Percentiles rank a stretch among this genome's conserved stretches.
Evolutionary conservation across 2,113 vertebrate genomes (phyloP).

Genomic region (Oryctolagus cuniculus): DNA sequence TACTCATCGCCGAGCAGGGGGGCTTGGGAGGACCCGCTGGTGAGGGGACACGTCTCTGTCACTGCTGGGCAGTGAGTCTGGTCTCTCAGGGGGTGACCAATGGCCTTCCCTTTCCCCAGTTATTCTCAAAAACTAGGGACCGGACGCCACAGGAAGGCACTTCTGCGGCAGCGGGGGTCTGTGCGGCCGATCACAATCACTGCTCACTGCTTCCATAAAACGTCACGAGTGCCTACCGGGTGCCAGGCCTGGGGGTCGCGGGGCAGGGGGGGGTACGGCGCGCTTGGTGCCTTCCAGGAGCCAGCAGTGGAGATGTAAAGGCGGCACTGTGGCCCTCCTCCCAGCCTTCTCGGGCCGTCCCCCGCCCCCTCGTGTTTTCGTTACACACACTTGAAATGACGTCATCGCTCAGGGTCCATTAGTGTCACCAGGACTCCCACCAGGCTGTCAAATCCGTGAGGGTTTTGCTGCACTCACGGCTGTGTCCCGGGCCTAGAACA

Average conservation of each 20-base stretch:
- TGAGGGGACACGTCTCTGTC: conserved; percentile 41
- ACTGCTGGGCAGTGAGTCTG: not conserved
- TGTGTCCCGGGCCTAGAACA: not conserved
- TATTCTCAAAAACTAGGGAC: not conserved
- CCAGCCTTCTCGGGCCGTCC: not conserved
- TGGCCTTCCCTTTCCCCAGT: not conserved
- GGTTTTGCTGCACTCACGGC: not conserved
- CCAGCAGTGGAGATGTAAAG: not conserved
- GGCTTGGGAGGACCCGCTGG: conserved; percentile 42
- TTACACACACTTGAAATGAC: too few relatives aligned
- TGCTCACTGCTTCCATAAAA: not conserved
- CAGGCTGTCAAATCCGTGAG: not conserved
- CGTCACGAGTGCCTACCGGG: not conserved
- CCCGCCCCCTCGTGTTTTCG: not conserved
- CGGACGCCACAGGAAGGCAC: not conserved
- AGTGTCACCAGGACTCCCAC: not conserved
- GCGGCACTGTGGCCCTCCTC: not conserved
- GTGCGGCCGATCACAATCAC: rapidly evolving
- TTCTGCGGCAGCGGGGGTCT: not conserved
- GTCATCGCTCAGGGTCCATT: too few relatives aligned
- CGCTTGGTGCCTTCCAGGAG: not conserved
- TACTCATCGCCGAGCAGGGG: not conserved
- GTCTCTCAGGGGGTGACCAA: conserved; percentile 59
- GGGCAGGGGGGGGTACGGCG: not conserved
- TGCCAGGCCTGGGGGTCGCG: not conserved